These are phyloP conservation scores for Otolemur crassicaudatus DNA, from an alignment of 2,797 vertebrate species.

Conservation along the genomic window DNA sequence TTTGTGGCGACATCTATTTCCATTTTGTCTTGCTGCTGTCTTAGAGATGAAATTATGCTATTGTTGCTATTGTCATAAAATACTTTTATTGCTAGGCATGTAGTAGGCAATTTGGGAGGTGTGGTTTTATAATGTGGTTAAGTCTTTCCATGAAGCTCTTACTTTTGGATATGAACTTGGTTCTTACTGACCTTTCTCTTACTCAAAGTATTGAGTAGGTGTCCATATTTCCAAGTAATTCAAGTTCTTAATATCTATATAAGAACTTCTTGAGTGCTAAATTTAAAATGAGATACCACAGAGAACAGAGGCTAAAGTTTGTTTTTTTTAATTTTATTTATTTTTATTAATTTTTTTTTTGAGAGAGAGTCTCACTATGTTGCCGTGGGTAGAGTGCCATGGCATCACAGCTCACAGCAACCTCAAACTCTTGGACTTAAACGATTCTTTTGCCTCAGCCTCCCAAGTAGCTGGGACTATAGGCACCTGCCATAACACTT, in stretches of 20 bases:
- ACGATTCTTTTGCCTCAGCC: not conserved
- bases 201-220: not conserved
- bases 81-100: not conserved
- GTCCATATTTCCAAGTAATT: conserved; percentile 29
- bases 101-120: not conserved
- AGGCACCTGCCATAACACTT: not conserved
- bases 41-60: not conserved
- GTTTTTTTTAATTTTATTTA: not conserved
- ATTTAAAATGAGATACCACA: not conserved
- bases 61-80: not conserved
- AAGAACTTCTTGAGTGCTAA: not conserved
- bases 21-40: not conserved
- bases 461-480: not conserved
- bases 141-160: not conserved
- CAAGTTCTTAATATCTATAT: not conserved
- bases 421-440: not conserved
- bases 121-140: not conserved
- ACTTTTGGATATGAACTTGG: not conserved
- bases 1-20: not conserved
- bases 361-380: not conserved
- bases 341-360: too few species aligned
- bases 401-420: not conserved
- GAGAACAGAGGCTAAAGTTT: not conserved
- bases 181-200: conserved; percentile 37
- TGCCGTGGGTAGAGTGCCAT: not conserved